phyloP scores from a whole-genome alignment of 2,113 vertebrate species.

The Eurypyga helias region DNA sequence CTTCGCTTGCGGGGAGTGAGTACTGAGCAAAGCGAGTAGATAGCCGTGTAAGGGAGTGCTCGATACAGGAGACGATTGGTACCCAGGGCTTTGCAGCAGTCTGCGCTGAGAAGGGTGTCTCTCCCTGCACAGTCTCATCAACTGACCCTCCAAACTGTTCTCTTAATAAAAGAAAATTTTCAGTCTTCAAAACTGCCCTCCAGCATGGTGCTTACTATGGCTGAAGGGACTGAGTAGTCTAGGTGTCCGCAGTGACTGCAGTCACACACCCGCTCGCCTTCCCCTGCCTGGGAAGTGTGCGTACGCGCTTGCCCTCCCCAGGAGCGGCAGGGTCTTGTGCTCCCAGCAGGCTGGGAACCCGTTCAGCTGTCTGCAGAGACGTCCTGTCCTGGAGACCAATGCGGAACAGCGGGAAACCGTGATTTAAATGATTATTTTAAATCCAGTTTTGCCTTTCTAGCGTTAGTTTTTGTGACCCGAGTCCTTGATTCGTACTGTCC shows the following conservation, averaged over 20 bases:
- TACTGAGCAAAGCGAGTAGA: background rate
- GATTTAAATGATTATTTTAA: background rate
- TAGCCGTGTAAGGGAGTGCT: background rate
- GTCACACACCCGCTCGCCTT: background rate
- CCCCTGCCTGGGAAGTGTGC: background rate
- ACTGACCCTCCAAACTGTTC: background rate
- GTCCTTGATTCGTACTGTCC: background rate
- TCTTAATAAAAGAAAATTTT: no score
- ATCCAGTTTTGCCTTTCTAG: background rate
- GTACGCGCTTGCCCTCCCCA: no score
- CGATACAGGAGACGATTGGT: background rate
- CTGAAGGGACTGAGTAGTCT: background rate
- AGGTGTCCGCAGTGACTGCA: no score
- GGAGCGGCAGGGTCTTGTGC: background rate
- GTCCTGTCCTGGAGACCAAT: no score
- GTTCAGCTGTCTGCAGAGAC: background rate
- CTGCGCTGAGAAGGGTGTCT: background rate
- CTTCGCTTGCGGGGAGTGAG: background rate
- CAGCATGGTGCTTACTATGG: background rate
- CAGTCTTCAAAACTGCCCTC: background rate
- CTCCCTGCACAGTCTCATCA: rapidly evolving
- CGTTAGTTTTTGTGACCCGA: no score
- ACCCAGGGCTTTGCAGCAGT: background rate
- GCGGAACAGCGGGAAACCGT: background rate
- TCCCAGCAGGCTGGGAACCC: background rate